A percentile compares a stretch with the other conserved stretches of the same genome.
Evolutionary conservation across 1,140 invertebrate genomes (phyloP).

Genomic region (Leptopilina boulardi): DNA sequence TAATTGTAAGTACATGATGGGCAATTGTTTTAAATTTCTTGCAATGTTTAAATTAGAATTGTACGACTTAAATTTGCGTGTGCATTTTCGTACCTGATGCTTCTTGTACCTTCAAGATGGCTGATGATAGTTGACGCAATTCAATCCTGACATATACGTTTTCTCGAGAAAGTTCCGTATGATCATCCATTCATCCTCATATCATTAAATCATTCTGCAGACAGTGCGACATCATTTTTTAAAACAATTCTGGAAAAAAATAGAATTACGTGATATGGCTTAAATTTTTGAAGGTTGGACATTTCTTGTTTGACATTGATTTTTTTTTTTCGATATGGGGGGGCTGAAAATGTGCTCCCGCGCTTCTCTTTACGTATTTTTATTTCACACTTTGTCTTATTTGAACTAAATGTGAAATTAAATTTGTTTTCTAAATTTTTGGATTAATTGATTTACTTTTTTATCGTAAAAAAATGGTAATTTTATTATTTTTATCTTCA

Average conservation of each 20-base stretch:
- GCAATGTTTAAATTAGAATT: constrained; percentile 22
- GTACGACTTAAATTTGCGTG: constrained; percentile 49
- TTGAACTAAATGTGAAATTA: not conserved
- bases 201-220: not conserved
- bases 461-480: not conserved
- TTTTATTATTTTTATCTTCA: no score
- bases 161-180: not conserved
- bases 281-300: constrained; percentile 38
- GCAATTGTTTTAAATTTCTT: constrained; percentile 32
- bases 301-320: constrained; percentile 27
- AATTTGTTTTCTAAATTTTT: not conserved
- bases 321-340: not conserved
- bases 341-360: not conserved
- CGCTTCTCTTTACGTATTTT: not conserved
- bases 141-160: constrained; percentile 38
- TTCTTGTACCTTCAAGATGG: constrained; percentile 67
- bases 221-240: not conserved
- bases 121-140: constrained; percentile 60
- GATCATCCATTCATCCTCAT: not conserved
- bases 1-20: constrained; percentile 63
- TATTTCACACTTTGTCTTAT: not conserved
- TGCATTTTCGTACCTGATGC: constrained; percentile 62
- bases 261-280: not conserved
- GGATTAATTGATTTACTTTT: no score
- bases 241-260: not conserved